These are phyloP conservation scores for Crenuchus spilurus DNA, from an alignment of 2,797 vertebrate genomes.

Conservation along the genomic window DNA sequence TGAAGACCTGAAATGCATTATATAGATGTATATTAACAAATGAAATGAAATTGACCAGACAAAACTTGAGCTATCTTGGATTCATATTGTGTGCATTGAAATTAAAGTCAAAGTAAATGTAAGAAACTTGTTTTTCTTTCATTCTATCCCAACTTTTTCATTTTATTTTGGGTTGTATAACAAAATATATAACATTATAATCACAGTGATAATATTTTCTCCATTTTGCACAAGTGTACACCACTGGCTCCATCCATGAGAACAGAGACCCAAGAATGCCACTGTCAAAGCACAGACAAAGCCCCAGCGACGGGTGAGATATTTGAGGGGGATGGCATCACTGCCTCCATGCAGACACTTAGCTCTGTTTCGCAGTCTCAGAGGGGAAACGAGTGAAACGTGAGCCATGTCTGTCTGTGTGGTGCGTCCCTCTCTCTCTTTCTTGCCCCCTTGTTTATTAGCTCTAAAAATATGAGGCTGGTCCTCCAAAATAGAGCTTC, in stretches of 20 bases:
- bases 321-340: slow-evolving; percentile 37
- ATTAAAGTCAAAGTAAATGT: too few relatives aligned
- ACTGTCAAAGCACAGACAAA: slow-evolving; percentile 45
- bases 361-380: slow-evolving; percentile 52
- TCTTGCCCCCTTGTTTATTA: slow-evolving; percentile 71
- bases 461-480: slow-evolving; percentile 75
- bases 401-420: slow-evolving; percentile 64
- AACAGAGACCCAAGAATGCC: slow-evolving; percentile 36
- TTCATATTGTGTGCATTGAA: too few relatives aligned
- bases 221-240: background rate
- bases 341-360: slow-evolving; percentile 41
- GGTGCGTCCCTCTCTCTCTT: slow-evolving; percentile 66
- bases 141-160: too few relatives aligned
- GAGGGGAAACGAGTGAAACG: slow-evolving; percentile 65
- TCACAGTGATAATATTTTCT: too few relatives aligned
- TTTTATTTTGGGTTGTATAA: too few relatives aligned
- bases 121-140: too few relatives aligned
- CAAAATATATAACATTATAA: too few relatives aligned
- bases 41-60: too few relatives aligned
- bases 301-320: slow-evolving; percentile 29
- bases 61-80: too few relatives aligned
- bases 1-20: too few relatives aligned
- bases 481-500: slow-evolving; percentile 70
- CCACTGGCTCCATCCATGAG: slow-evolving; percentile 17
- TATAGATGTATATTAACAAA: too few relatives aligned